Evolutionary conservation across 2,888 invertebrate genomes (phyloP), one percentile per base, ranked within the genome.

Genomic region (Antheraea assamensis): DNA sequence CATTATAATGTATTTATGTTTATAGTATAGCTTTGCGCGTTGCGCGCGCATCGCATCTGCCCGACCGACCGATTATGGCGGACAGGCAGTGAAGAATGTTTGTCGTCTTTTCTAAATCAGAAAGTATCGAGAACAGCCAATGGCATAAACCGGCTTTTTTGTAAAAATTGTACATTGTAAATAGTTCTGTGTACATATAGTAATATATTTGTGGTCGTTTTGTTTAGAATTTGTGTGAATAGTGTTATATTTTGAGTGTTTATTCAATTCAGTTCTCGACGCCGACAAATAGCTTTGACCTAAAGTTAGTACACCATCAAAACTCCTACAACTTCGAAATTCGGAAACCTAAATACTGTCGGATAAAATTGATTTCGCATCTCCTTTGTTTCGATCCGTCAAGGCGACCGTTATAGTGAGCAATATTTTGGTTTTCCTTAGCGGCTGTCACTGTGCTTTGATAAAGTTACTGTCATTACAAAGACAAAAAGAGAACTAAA

Each of bases 171-270:
- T 96, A 96, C 95, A 96, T 96, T 96, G 96, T 96, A 96, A 95
- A 96, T 96, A 96, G 96, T 95, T 95, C 92, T 91, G 95, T 96
- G 96, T 96, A 96, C 95, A 96, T 96, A 96, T 96, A 96, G 96
- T 96, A 95, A 94, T 96, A 96, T 96, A 96, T 96, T 96, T 96
- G 94, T 95, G 95, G 92, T 90, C 89, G 95, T 95, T 95, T 93
- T 95, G 95, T 95, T 95, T 92, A 91, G 90, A 89, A 92, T 88
- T 93, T 95, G 95, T 95, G 95, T 95, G 95, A 95, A 95, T 95
- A 93, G 93, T 95, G 94, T 93, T 92, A 90, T 91, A 92, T 91
- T 95, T 95, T 95, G 93, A 94, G 95, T 95, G 94, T 94, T 93
- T 92, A 91, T 92, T 95, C 93, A 90, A 92, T 95, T 94, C 92